Percentiles rank a stretch among this genome's conserved stretches.
phyloP scores from a whole-genome alignment of 2,113 vertebrate species.

The Rhizomys pruinosus region DNA sequence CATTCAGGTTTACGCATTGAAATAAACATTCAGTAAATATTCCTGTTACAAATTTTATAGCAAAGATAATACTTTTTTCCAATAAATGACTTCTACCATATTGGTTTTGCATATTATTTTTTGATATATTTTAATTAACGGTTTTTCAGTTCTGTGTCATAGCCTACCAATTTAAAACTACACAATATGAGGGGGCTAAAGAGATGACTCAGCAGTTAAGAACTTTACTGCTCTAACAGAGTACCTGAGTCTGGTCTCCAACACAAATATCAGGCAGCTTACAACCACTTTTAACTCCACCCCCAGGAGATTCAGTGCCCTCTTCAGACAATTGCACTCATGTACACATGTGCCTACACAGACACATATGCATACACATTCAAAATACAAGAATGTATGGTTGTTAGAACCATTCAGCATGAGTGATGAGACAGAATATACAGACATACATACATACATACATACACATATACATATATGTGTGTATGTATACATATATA shows the following conservation, averaged over 20 bases:
- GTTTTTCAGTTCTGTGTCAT: background rate
- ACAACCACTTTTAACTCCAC: too few relatives aligned
- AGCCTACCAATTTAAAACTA: constrained; percentile 35
- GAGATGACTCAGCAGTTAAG: too few relatives aligned
- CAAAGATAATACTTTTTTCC: constrained; percentile 90
- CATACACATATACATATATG: too few relatives aligned
- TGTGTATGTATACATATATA: too few relatives aligned
- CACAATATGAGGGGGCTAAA: background rate
- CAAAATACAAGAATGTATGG: too few relatives aligned
- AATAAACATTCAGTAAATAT: constrained; percentile 89
- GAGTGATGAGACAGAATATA: too few relatives aligned
- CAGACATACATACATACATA: too few relatives aligned
- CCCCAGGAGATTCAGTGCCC: too few relatives aligned
- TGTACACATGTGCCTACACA: too few relatives aligned
- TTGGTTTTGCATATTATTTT: constrained; percentile 74
- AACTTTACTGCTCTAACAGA: background rate
- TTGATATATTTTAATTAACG: constrained; percentile 29
- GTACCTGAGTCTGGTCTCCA: background rate
- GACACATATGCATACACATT: too few relatives aligned
- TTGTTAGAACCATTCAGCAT: too few relatives aligned
- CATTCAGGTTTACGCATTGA: constrained; percentile 90
- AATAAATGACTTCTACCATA: constrained; percentile 91
- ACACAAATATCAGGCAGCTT: background rate
- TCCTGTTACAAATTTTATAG: constrained; percentile 92
- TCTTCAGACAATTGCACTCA: too few relatives aligned